Base-by-base conservation (phyloP, 2,797 vertebrate genomes). In the Melanotaenia trifasciata region DNA sequence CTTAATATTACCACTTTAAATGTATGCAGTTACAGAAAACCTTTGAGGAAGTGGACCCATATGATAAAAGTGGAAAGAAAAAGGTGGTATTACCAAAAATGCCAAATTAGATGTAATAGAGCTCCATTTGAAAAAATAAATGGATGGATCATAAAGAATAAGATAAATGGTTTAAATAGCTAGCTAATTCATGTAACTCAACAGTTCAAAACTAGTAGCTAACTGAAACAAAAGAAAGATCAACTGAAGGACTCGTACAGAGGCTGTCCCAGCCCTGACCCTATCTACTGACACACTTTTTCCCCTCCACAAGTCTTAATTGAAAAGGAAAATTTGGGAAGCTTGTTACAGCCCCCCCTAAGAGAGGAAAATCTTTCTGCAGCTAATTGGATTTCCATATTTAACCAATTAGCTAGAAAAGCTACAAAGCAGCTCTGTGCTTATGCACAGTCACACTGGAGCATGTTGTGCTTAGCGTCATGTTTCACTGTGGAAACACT, bases 381-480 rank as follows among this genome's bases (percentile, higher is more conserved):
- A 69, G 72, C 84, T 94, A 94, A 94, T 94, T 94, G 91, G 89
- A 92, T 95, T 94, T 95, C 92, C 94, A 95, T 87, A 83, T 94
- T 95, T 92, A 93, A 93, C 90, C 93, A 93, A 94, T 95, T 94
- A 94, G 88, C 85, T 84, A 84, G 87, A 90, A 92, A 90, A 88
- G 91, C 90, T 85, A 76, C 76, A 86, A 85, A 85, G 88, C 82
- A 71, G 89, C 85, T 84, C 87, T 86, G 85, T 90, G 86, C 91
- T 90, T 93, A 91, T 76, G 80, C 90, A 92, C 77, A 58, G 90
- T 86, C 89, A 91, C 91, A 83, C 78, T 58, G 63, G 74, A 83
- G 84, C 73, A 72, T 94, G 92, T 94, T 95, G 90, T 92, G 86
- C 80, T 94, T 87, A 94, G 92, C 88, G 81, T 94, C 84, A 56